Percentiles rank a stretch among this genome's conserved stretches.
Conservation (phyloP, 2,888 invertebrate species). For the Latrodectus hesperus region DNA sequence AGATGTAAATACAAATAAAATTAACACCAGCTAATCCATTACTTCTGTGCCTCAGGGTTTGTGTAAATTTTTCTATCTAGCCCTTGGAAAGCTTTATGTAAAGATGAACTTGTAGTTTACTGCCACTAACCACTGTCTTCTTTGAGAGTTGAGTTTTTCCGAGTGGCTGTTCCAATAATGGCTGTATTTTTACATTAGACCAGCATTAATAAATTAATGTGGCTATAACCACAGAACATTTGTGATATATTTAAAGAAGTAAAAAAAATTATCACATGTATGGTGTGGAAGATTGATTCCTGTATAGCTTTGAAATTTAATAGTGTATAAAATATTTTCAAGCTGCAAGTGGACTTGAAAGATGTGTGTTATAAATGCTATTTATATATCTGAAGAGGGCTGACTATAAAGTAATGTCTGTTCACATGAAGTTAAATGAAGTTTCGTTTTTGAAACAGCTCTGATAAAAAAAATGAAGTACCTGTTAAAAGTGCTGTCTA, state of each 20-base stretch:
- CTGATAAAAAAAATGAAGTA: too few relatives aligned
- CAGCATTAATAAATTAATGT: conserved; percentile 9
- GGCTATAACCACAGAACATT: conserved; percentile 13
- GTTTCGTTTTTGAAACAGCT: too few relatives aligned
- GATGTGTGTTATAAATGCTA: conserved; percentile 7
- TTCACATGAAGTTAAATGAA: too few relatives aligned
- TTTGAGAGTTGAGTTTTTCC: neutral
- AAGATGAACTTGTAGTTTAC: conserved; percentile 4
- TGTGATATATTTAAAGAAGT: conserved; percentile 54
- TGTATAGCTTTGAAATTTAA: conserved; percentile 1
- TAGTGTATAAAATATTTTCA: conserved; percentile 51
- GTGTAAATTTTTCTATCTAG: conserved; percentile 37
- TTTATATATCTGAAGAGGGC: neutral
- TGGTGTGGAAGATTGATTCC: conserved; percentile 12
- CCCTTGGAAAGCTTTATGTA: conserved; percentile 36
- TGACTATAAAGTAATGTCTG: neutral
- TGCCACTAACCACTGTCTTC: conserved; percentile 25
- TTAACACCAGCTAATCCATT: neutral
- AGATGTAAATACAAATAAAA: conserved; percentile 42
- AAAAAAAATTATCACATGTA: neutral
- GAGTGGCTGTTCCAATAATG: conserved; percentile 8
- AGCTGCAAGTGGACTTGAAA: conserved; percentile 20
- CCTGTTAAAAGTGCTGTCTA: too few relatives aligned
- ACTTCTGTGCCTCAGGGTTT: conserved; percentile 63
- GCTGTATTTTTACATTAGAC: conserved; percentile 11